Percentiles rank a stretch among this genome's conserved stretches.
Evolutionary conservation across 2,113 vertebrate species (phyloP).

Genomic region (Chaetodon auriga): DNA sequence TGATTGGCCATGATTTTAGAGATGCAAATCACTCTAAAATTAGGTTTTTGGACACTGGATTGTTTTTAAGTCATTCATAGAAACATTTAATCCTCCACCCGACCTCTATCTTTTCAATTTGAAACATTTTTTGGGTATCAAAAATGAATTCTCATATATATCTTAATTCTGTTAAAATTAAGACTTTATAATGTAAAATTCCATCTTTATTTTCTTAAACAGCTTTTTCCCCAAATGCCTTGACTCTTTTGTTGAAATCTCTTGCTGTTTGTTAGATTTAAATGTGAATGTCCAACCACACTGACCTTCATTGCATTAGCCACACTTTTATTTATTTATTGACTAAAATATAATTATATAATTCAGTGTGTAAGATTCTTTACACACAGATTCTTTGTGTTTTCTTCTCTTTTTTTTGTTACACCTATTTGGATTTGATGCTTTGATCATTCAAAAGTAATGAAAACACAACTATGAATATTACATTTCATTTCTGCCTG

Average conservation of each 20-base stretch:
- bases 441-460: no score
- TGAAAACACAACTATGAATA: no score
- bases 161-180: neutral
- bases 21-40: no score
- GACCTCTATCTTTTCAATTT: neutral
- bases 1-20: no score
- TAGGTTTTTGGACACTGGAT: no score
- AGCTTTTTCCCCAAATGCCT: neutral
- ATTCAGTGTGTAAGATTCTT: neutral
- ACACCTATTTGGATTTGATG: neutral
- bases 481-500: no score
- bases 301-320: neutral
- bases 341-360: neutral
- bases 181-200: neutral
- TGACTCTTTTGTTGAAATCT: neutral
- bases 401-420: neutral
- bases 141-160: neutral
- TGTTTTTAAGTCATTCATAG: no score
- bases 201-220: neutral
- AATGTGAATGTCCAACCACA: neutral
- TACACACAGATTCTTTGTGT: neutral
- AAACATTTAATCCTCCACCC: neutral
- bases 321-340: neutral
- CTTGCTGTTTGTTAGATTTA: neutral
- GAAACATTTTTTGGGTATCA: neutral